Conservation (phyloP, 2,888 invertebrate genomes). For the Tenodera sinensis region DNA sequence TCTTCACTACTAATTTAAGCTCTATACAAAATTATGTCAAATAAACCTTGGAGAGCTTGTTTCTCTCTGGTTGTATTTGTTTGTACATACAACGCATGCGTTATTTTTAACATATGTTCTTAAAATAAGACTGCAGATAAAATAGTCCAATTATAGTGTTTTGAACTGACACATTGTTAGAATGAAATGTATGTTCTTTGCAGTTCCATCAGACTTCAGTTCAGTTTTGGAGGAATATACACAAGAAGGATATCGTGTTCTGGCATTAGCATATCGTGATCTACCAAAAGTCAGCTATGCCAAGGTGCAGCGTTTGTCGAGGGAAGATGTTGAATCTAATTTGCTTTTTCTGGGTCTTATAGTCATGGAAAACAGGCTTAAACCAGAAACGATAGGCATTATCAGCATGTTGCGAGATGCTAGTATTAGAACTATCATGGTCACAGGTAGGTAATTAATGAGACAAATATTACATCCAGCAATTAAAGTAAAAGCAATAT, state of each 20-base stretch:
- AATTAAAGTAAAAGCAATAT: too few species aligned
- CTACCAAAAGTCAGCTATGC: conserved; percentile 64
- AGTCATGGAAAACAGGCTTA: conserved; percentile 91
- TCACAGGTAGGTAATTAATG: conserved; percentile 65
- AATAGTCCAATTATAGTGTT: not conserved
- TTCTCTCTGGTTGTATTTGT: too few species aligned
- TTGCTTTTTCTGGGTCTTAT: conserved; percentile 83
- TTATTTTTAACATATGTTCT: too few species aligned
- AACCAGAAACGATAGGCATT: conserved; percentile 80
- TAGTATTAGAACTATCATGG: conserved; percentile 91
- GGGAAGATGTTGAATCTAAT: conserved; percentile 77
- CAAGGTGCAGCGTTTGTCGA: conserved; percentile 68
- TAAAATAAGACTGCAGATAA: not conserved
- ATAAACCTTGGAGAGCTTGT: too few species aligned
- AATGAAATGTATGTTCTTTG: conserved; percentile 31
- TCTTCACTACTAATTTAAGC: too few species aligned
- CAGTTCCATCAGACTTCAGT: conserved; percentile 77
- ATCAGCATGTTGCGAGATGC: conserved; percentile 78
- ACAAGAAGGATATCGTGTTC: conserved; percentile 88
- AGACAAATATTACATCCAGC: too few species aligned
- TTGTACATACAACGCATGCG: too few species aligned
- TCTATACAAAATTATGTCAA: too few species aligned
- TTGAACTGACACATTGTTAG: not conserved
- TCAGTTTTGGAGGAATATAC: conserved; percentile 79
- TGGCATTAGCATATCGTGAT: conserved; percentile 78